Percentiles rank a stretch among this genome's conserved stretches.
Conservation (phyloP, 1,140 invertebrate genomes). For the Patella vulgata region DNA sequence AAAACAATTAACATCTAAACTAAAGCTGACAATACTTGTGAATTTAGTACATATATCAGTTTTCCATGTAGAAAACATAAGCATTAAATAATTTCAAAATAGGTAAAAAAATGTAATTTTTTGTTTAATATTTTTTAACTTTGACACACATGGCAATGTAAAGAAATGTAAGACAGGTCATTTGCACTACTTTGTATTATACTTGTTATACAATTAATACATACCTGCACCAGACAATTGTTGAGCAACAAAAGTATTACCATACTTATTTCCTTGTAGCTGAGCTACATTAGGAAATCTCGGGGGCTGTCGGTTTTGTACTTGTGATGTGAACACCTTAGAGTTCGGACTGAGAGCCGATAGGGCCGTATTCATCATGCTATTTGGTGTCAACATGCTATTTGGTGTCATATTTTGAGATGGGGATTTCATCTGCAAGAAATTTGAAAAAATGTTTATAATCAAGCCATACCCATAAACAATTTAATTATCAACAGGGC, state of each 20-base stretch:
- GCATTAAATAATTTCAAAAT: no score
- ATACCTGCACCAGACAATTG: constrained; percentile 33
- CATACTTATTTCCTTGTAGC: constrained; percentile 20
- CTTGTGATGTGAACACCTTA: background rate
- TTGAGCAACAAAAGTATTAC: constrained; percentile 31
- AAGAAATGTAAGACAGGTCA: no score
- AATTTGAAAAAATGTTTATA: no score
- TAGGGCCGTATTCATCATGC: constrained; percentile 9
- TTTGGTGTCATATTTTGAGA: constrained; percentile 34
- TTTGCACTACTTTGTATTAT: no score
- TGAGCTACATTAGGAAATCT: background rate
- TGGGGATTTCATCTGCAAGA: constrained; percentile 47
- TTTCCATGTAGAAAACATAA: no score
- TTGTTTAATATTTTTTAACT: no score
- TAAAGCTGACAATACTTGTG: background rate
- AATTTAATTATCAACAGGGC: no score
- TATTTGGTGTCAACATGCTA: constrained; percentile 31
- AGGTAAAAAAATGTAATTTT: no score
- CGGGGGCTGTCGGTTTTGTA: background rate
- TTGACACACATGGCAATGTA: no score
- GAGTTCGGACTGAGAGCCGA: background rate
- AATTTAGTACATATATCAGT: no score
- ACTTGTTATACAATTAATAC: no score
- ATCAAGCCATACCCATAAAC: no score
- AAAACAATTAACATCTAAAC: background rate